A percentile compares a stretch with the other conserved stretches of the same genome.
These are phyloP conservation scores for Hybos culiciformis DNA, from an alignment of 2,888 invertebrate genomes.

Conservation along the genomic window DNA sequence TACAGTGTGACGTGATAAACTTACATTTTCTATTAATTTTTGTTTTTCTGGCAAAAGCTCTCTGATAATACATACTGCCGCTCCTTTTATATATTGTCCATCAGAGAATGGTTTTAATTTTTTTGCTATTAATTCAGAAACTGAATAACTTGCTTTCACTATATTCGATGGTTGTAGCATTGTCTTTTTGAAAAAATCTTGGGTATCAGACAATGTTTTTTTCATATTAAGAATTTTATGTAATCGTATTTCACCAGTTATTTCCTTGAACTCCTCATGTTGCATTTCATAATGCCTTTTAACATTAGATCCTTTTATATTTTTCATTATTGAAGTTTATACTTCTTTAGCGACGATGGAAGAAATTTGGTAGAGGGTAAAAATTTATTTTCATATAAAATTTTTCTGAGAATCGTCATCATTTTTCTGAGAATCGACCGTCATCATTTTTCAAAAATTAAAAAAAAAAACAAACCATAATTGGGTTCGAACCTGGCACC, in stretches of 20 bases:
- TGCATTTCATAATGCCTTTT: constrained; percentile 2
- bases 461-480: too few relatives aligned
- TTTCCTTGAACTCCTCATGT: background rate
- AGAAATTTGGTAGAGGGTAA: too few relatives aligned
- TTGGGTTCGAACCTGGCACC: too few relatives aligned
- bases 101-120: constrained; percentile 2
- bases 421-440: too few relatives aligned
- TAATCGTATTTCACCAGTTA: background rate
- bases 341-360: too few relatives aligned
- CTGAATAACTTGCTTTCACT: background rate
- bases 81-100: background rate
- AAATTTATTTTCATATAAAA: too few relatives aligned
- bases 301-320: constrained; percentile 2
- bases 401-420: too few relatives aligned
- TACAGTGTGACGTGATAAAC: background rate
- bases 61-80: background rate
- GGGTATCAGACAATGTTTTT: background rate
- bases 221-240: background rate
- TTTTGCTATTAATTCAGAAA: constrained; percentile 1
- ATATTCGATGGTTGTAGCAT: background rate
- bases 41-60: background rate
- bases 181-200: background rate
- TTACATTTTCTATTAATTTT: background rate
- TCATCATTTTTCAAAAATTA: too few relatives aligned
- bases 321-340: background rate